Base-by-base conservation (phyloP, 1,140 invertebrate species). In the Tribolium castaneum region DNA sequence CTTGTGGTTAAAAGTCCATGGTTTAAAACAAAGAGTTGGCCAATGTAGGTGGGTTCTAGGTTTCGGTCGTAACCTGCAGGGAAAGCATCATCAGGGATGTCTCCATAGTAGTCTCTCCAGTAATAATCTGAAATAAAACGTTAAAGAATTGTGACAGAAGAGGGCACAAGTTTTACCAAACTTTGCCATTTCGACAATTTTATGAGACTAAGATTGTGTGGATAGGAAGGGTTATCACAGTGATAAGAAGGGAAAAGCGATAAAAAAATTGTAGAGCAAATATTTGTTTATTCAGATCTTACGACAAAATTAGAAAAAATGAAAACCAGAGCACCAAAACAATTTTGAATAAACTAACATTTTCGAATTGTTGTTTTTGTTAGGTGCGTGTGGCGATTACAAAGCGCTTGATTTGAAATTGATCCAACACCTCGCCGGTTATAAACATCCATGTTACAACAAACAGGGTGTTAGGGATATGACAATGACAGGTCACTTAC, bases 401-500 rank as follows among this genome's bases (percentile, higher is more conserved):
- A 30, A 66, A 66, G 12, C 12, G 30, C 10, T 39, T 66, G 10
- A 66, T 66, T 66, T 66, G 59, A 66, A 66, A 66, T 35, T 66
- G 59, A 66, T 66, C 59, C 59, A 66, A 66, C 59, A 66, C 59
- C 59, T 66, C 30, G 2, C 14, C 59, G 7, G 59, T 66, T 66
- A 35, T 66, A 66, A 35, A 66, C 59, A 66, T 66, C 59, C 25
- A 66, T 66, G 59, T 66, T 66, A 14, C 59, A 66, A 66, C 59
- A 66, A 66, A n/a, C 25, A 14, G 59, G 59, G 59, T 66, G 59
- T 66, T 66, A 59, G 51, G 51, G 51, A 56, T 54, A 71, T 49
- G 49, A 25, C 45, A 70, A 54, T 78, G 77, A 78, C 77, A 78
- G 77, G 77, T 78, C 77, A 78, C 77, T 78, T 78, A 50, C 19